Evolutionary conservation across 2,797 vertebrate species (phyloP).

Genomic region (Amblyraja radiata): DNA sequence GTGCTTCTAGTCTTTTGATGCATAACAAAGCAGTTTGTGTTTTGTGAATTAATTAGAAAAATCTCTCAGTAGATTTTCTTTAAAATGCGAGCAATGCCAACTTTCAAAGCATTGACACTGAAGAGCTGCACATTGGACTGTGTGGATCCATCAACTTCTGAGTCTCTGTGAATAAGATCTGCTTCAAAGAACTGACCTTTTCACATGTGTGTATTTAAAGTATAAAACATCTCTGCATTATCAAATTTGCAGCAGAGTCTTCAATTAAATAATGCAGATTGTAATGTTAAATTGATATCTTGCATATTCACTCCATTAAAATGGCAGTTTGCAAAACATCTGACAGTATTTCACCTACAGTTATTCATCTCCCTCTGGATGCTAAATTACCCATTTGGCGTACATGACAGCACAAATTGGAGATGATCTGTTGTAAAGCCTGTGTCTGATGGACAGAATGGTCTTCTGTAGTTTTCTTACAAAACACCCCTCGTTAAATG

Average conservation of each 20-base stretch:
- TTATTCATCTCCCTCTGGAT: neutral
- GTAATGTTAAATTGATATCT: conserved; percentile 20
- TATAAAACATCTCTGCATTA: neutral
- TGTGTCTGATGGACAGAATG: neutral
- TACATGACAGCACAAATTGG: neutral
- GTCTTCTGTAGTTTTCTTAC: neutral
- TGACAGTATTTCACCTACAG: neutral
- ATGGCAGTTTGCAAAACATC: neutral
- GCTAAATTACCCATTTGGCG: neutral
- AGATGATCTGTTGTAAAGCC: neutral
- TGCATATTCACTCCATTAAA: conserved; percentile 2
- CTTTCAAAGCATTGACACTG: neutral
- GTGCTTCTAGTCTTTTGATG: neutral
- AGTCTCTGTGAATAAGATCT: neutral
- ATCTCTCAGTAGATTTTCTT: neutral
- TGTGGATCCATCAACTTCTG: neutral
- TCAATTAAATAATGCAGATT: neutral
- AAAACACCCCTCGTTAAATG: neutral
- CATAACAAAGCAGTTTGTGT: neutral
- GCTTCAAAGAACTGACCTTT: neutral
- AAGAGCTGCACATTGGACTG: neutral
- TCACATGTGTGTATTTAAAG: neutral
- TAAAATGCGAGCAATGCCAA: neutral
- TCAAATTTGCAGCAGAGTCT: neutral
- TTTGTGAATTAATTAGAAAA: neutral